phyloP scores from a whole-genome alignment of 2,797 vertebrate genomes.

The Anguilla obscura region DNA sequence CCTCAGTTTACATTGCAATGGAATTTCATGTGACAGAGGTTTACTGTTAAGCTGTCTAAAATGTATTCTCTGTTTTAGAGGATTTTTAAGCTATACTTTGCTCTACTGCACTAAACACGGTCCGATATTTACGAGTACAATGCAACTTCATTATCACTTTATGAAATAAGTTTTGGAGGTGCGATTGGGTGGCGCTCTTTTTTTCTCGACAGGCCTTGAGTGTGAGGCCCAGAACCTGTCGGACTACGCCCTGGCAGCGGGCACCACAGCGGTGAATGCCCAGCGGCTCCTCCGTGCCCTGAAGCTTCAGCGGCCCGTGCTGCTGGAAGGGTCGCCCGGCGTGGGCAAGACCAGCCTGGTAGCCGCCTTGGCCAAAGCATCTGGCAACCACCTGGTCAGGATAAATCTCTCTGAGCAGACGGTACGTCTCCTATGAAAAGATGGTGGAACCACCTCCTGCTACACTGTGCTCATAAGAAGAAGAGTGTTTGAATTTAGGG shows the following conservation, averaged over 20 bases:
- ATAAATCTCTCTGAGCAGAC: slow-evolving; percentile 98
- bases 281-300: slow-evolving; percentile 88
- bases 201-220: slow-evolving; percentile 68
- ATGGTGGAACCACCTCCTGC: background rate
- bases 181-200: background rate
- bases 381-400: slow-evolving; percentile 88
- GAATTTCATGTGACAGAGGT: background rate
- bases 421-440: slow-evolving; percentile 61
- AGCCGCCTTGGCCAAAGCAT: slow-evolving; percentile 88
- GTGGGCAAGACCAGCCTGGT: slow-evolving; percentile 98
- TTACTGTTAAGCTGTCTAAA: background rate
- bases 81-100: background rate
- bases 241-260: slow-evolving; percentile 86
- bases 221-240: slow-evolving; percentile 68
- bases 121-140: background rate
- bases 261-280: slow-evolving; percentile 91
- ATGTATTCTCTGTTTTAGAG: background rate
- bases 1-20: background rate
- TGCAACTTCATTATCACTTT: background rate
- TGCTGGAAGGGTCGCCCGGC: slow-evolving; percentile 94
- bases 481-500: background rate
- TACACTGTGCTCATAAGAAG: background rate
- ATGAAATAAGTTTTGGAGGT: background rate
- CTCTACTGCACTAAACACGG: background rate
- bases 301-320: slow-evolving; percentile 87